phyloP scores from a whole-genome alignment of 2,797 vertebrate species.

The Trematomus bernacchii region DNA sequence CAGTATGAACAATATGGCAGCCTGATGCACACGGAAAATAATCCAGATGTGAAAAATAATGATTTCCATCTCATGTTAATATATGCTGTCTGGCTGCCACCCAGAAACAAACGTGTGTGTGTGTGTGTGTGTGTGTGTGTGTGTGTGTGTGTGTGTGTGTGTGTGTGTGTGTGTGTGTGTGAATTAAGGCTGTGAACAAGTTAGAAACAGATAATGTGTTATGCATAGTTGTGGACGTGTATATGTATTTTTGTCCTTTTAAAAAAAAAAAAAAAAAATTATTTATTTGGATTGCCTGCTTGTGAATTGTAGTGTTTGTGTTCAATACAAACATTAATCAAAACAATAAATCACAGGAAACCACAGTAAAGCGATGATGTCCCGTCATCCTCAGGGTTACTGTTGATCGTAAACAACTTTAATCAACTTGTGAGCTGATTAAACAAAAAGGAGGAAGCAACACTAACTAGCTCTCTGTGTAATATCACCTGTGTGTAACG shows the following conservation, averaged over 20 bases:
- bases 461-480: not conserved
- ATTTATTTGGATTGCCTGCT: not conserved
- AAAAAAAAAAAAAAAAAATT: too few relatives aligned
- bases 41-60: too few relatives aligned
- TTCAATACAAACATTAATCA: not conserved
- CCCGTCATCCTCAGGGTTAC: not conserved
- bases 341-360: not conserved
- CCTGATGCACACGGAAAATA: too few relatives aligned
- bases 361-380: not conserved
- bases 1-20: too few relatives aligned
- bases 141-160: fast-evolving
- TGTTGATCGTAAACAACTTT: constrained; percentile 5
- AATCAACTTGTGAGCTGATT: constrained; percentile 15
- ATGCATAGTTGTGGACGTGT: not conserved
- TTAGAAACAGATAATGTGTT: not conserved
- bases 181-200: not conserved
- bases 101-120: too few relatives aligned
- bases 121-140: too few relatives aligned
- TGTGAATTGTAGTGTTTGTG: not conserved
- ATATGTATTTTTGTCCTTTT: too few relatives aligned
- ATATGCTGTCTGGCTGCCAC: too few relatives aligned
- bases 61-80: too few relatives aligned
- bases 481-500: too few relatives aligned
- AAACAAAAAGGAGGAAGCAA: constrained; percentile 11
- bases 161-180: too few relatives aligned